phyloP scores from a whole-genome alignment of 2,888 invertebrate genomes.

The Drosophila dives region DNA sequence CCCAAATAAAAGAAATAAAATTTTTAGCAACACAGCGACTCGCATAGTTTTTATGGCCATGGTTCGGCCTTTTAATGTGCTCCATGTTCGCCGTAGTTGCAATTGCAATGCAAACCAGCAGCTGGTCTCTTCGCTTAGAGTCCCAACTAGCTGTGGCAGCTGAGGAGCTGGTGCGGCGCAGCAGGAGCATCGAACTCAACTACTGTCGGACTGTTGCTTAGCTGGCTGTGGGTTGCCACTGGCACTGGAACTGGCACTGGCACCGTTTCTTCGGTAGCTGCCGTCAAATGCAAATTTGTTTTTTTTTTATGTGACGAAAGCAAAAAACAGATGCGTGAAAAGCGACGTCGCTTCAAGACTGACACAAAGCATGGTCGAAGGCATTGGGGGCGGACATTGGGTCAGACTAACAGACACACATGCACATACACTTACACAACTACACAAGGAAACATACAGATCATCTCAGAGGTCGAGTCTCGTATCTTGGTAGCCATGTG shows the following conservation, averaged over 20 bases:
- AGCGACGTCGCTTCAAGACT: conserved; percentile 32
- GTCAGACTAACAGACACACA: conserved; percentile 17
- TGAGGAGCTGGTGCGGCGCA: neutral
- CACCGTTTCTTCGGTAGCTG: conserved; percentile 45
- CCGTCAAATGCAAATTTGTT: conserved; percentile 58
- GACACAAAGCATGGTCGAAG: conserved; percentile 9
- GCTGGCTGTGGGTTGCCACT: conserved; percentile 33
- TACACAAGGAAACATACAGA: conserved; percentile 7
- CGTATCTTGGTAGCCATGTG: conserved; percentile 27
- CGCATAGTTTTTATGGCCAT: conserved; percentile 70
- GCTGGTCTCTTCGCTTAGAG: conserved; percentile 46
- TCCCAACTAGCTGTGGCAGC: neutral
- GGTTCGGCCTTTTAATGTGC: conserved; percentile 64
- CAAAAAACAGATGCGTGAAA: conserved; percentile 55
- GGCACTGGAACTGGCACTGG: conserved; percentile 26
- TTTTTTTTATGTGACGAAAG: conserved; percentile 61
- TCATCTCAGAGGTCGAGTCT: conserved; percentile 31
- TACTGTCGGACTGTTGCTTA: conserved; percentile 26
- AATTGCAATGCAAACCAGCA: conserved; percentile 40
- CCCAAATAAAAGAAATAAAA: conserved; percentile 72
- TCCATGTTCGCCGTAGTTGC: conserved; percentile 42
- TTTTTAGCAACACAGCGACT: conserved; percentile 59
- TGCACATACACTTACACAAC: neutral
- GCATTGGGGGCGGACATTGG: conserved; percentile 24
- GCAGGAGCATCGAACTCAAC: neutral